These are phyloP conservation scores for Sitta europaea DNA, from an alignment of 2,113 vertebrate species.

Conservation along the genomic window DNA sequence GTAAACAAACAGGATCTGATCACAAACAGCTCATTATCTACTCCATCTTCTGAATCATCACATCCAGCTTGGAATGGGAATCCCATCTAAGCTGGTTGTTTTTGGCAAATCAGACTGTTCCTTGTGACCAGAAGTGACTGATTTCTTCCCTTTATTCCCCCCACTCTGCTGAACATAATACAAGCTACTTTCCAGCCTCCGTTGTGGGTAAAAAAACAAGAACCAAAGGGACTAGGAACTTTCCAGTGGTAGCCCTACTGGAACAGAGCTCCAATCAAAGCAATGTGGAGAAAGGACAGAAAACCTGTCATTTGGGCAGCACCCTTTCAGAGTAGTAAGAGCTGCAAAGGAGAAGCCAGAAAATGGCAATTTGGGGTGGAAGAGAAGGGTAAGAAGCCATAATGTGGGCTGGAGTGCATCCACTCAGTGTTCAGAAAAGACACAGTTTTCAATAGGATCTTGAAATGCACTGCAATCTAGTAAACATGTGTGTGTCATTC, in stretches of 20 bases:
- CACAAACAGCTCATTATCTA: constrained; percentile 43
- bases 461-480: not conserved
- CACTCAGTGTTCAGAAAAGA: not conserved
- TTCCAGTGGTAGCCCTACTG: not conserved
- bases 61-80: constrained; percentile 14
- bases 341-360: not conserved
- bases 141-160: constrained; percentile 6
- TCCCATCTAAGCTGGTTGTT: not conserved
- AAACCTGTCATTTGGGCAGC: not conserved
- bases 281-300: not conserved
- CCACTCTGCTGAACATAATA: not conserved
- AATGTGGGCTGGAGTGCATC: not conserved
- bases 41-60: constrained; percentile 28
- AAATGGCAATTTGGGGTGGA: not conserved
- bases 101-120: not conserved
- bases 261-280: not conserved
- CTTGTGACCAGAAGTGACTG: constrained; percentile 2
- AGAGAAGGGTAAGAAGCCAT: not conserved
- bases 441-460: not conserved
- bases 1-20: constrained; percentile 13
- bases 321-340: not conserved
- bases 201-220: not conserved
- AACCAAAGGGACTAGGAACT: not conserved
- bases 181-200: not conserved
- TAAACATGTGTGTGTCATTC: not conserved